Conservation (phyloP, 2,113 vertebrate genomes). For the Dromas ardeola region DNA sequence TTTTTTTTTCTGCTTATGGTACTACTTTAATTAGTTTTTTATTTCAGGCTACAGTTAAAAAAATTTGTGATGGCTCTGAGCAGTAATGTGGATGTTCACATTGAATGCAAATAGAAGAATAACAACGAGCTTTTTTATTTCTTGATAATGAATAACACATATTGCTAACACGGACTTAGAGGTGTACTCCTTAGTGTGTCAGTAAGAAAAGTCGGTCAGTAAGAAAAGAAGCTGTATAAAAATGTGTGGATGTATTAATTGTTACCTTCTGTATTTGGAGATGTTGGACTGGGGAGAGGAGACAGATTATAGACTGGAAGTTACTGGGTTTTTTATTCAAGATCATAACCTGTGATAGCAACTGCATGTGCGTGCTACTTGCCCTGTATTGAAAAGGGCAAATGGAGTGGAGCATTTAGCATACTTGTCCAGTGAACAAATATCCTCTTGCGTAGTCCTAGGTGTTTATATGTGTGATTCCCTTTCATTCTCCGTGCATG, state of each 20-base stretch:
- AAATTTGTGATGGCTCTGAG: not conserved
- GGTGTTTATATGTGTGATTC: not conserved
- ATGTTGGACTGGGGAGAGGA: not conserved
- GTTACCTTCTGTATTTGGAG: not conserved
- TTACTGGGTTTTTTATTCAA: accelerated
- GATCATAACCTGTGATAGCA: not conserved
- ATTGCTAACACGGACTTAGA: not conserved
- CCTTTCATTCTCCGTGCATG: not conserved
- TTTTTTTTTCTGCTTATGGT: not conserved
- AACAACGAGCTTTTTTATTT: not conserved
- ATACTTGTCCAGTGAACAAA: not conserved
- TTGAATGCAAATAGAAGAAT: not conserved
- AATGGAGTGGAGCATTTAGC: not conserved
- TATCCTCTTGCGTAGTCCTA: not conserved
- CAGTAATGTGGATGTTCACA: not conserved
- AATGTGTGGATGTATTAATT: not conserved
- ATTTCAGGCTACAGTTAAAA: not conserved
- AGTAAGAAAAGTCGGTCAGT: not conserved
- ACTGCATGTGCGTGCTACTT: not conserved
- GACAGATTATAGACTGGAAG: not conserved
- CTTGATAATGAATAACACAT: not conserved
- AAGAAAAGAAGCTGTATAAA: not conserved
- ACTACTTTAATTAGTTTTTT: constrained; percentile 1
- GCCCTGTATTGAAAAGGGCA: not conserved
- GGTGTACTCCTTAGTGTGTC: not conserved